Evolutionary conservation across 2,888 invertebrate species (phyloP).

Genomic region (Thymelicus sylvestris): DNA sequence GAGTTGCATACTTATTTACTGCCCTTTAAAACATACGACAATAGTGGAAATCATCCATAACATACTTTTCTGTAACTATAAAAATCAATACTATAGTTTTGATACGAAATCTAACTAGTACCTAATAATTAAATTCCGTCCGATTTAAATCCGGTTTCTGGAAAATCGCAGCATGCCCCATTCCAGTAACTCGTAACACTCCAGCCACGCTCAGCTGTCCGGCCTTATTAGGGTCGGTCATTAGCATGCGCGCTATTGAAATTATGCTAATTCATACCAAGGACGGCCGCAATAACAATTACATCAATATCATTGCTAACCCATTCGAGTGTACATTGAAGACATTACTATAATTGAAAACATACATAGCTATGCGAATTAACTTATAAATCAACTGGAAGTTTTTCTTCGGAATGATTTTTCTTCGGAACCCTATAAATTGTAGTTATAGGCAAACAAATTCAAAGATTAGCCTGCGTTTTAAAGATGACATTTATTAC

Average conservation of each 20-base stretch:
- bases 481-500: neutral
- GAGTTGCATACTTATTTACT: too few species aligned
- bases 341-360: neutral
- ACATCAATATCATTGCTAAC: neutral
- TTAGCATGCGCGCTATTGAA: conserved; percentile 54
- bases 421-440: too few species aligned
- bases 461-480: neutral
- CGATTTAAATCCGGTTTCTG: conserved; percentile 10
- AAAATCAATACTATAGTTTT: too few species aligned
- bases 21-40: too few species aligned
- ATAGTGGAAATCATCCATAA: too few species aligned
- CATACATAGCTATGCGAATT: neutral
- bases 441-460: too few species aligned
- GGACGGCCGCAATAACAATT: conserved; percentile 56
- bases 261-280: conserved; percentile 57
- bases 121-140: neutral
- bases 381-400: too few species aligned
- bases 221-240: conserved; percentile 47
- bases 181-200: conserved; percentile 28
- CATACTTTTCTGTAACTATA: too few species aligned
- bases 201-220: conserved; percentile 34
- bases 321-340: neutral
- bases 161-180: conserved; percentile 11
- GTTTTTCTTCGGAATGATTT: too few species aligned
- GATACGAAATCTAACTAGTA: too few species aligned